A percentile compares a stretch with the other conserved stretches of the same genome.
Evolutionary conservation across 2,888 invertebrate genomes (phyloP).

Genomic region (Dichetophora obliterata): DNA sequence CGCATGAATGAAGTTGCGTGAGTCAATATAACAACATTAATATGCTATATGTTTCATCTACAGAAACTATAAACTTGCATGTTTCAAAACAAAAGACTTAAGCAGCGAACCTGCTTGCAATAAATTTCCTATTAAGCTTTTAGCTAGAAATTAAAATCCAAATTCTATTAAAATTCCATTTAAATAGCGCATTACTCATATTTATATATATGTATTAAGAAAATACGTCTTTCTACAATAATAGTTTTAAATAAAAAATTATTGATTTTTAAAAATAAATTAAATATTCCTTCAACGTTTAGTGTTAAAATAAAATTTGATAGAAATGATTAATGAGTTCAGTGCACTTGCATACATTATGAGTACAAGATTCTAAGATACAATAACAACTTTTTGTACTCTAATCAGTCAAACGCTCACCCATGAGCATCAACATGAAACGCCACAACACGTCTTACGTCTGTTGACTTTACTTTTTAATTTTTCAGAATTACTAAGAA

Average conservation of each 20-base stretch:
- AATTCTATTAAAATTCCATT: background rate
- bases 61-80: background rate
- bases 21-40: too few species aligned
- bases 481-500: background rate
- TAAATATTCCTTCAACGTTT: background rate
- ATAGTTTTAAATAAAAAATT: background rate
- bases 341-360: slow-evolving; percentile 24
- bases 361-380: background rate
- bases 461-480: background rate
- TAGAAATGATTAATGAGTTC: slow-evolving; percentile 21
- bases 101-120: background rate
- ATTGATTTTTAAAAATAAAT: background rate
- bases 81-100: background rate
- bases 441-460: background rate
- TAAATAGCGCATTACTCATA: background rate
- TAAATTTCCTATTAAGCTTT: background rate
- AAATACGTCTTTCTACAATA: background rate
- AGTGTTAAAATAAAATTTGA: background rate
- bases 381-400: background rate
- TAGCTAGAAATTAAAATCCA: background rate
- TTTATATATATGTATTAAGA: too few species aligned
- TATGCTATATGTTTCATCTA: too few species aligned
- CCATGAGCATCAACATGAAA: background rate
- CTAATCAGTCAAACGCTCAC: background rate
- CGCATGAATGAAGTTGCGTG: background rate